These are phyloP conservation scores for Enteromius trimaculatus DNA, from an alignment of 2,797 vertebrate species.

Conservation along the genomic window DNA sequence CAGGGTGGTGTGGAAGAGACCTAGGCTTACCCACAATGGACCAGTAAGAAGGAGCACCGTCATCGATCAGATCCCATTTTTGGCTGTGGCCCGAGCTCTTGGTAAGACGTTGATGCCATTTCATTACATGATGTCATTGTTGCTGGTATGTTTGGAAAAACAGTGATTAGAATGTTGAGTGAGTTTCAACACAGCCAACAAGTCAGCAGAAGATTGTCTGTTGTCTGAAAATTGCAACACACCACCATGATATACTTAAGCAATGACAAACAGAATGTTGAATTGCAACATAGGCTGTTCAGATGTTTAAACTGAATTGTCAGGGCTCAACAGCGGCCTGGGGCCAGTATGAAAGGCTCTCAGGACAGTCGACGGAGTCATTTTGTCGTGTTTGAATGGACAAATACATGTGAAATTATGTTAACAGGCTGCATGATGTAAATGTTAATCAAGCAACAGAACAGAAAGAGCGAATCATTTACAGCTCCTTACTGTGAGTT, in stretches of 20 bases:
- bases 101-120: constrained; percentile 73
- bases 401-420: neutral
- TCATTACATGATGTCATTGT: neutral
- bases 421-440: neutral
- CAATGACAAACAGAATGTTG: constrained; percentile 9
- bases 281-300: constrained; percentile 12
- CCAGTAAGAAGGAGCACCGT: constrained; percentile 94
- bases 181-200: neutral
- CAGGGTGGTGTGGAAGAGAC: constrained; percentile 96
- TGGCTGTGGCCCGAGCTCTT: constrained; percentile 93
- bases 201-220: neutral
- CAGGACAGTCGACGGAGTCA: neutral
- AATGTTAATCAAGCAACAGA: neutral
- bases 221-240: constrained; percentile 21
- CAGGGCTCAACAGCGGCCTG: neutral
- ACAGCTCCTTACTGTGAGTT: neutral
- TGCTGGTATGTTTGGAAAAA: neutral
- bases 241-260: constrained; percentile 15
- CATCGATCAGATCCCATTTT: constrained; percentile 96
- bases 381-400: neutral
- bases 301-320: neutral
- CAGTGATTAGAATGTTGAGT: constrained; percentile 1
- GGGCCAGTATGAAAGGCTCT: neutral
- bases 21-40: constrained; percentile 90
- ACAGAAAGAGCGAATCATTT: neutral